Conservation (phyloP, 2,888 invertebrate genomes). For the Athrips mouffetella region DNA sequence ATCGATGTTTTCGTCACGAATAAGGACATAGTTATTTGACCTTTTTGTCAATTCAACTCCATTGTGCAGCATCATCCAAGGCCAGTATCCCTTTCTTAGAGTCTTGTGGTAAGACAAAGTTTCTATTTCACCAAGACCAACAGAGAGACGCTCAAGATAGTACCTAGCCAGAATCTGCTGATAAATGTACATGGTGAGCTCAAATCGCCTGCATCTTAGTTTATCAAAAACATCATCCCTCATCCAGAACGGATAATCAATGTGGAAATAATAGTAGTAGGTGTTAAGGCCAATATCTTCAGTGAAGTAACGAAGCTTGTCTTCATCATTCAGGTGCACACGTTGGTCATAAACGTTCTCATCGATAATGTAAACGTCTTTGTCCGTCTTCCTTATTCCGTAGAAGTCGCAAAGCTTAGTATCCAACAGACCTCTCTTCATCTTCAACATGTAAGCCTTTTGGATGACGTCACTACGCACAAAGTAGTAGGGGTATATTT, state of each 20-base stretch:
- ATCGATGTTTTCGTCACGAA: constrained; percentile 46
- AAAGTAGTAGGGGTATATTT: constrained; percentile 82
- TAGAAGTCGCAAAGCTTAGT: constrained; percentile 71
- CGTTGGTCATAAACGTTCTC: constrained; percentile 81
- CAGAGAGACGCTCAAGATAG: constrained; percentile 73
- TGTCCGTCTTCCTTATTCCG: constrained; percentile 69
- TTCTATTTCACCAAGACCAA: constrained; percentile 62
- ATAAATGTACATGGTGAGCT: constrained; percentile 78
- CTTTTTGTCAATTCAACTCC: constrained; percentile 76
- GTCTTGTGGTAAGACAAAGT: constrained; percentile 66
- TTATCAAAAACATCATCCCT: constrained; percentile 60
- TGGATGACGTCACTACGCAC: constrained; percentile 82
- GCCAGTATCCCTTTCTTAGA: constrained; percentile 75
- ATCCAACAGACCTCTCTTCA: constrained; percentile 66
- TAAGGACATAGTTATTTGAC: constrained; percentile 58
- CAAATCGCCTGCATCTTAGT: constrained; percentile 62
- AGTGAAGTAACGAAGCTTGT: constrained; percentile 80
- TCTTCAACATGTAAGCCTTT: constrained; percentile 71
- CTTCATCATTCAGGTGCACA: constrained; percentile 73
- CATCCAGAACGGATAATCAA: constrained; percentile 82
- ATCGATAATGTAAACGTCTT: constrained; percentile 78
- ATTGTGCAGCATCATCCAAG: constrained; percentile 74
- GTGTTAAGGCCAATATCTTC: constrained; percentile 82
- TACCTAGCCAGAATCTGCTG: constrained; percentile 83
- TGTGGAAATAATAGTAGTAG: constrained; percentile 80